A percentile compares a stretch with the other conserved stretches of the same genome.
These are phyloP conservation scores for Apogon talboti DNA, from an alignment of 2,797 vertebrate species.

Conservation along the genomic window DNA sequence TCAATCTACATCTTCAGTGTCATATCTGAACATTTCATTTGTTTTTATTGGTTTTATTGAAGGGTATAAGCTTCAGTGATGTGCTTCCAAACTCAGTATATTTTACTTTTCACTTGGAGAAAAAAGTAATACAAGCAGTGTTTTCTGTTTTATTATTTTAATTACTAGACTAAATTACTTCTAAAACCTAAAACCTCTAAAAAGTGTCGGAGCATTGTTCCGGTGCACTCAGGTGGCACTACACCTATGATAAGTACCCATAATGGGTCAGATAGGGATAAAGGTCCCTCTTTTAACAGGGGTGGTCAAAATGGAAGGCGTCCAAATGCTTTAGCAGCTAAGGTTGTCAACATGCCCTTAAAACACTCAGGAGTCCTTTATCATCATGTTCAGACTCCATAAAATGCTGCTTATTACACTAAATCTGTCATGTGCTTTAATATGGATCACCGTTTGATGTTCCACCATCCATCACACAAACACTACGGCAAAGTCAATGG, in stretches of 20 bases:
- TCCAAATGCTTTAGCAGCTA: constrained; percentile 37
- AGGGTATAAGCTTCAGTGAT: background rate
- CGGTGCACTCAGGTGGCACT: too few relatives aligned
- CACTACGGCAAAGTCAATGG: constrained; percentile 49
- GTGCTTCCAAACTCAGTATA: background rate
- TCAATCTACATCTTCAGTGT: too few relatives aligned
- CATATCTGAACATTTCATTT: too few relatives aligned
- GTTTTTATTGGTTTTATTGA: background rate
- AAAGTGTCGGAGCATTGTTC: too few relatives aligned
- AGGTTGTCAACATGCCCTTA: constrained; percentile 60
- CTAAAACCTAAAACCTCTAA: too few relatives aligned
- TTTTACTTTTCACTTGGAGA: background rate
- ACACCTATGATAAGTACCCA: too few relatives aligned
- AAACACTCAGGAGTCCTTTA: constrained; percentile 61
- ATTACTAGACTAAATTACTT: too few relatives aligned
- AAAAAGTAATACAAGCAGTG: too few relatives aligned
- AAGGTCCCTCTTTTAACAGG: constrained; percentile 2
- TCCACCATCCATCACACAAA: constrained; percentile 57
- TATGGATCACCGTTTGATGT: constrained; percentile 60
- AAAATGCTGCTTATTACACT: constrained; percentile 74
- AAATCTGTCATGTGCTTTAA: constrained; percentile 69
- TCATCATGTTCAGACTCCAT: constrained; percentile 65
- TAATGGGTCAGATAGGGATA: constrained; percentile 27
- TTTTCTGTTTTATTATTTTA: too few relatives aligned
- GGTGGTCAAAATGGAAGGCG: constrained; percentile 28